These are phyloP conservation scores for Agapornis roseicollis DNA, from an alignment of 2,113 vertebrate genomes.

Conservation along the genomic window DNA sequence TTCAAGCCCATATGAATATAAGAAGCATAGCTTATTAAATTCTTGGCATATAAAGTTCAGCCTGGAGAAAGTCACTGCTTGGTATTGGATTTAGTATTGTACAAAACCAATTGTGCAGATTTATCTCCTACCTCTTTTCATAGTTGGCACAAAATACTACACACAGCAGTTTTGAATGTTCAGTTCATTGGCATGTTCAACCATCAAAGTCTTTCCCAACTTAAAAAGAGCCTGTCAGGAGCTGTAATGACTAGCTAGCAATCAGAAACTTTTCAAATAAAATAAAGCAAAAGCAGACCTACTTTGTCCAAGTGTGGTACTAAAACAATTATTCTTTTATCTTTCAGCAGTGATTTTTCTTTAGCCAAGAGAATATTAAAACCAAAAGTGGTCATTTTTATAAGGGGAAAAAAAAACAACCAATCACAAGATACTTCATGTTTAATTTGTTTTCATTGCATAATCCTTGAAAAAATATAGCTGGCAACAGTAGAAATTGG, in stretches of 20 bases:
- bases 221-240: neutral
- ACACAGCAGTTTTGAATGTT: neutral
- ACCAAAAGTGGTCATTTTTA: neutral
- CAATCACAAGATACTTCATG: neutral
- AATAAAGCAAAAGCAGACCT: neutral
- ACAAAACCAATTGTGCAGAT: neutral
- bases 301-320: neutral
- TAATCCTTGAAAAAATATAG: neutral
- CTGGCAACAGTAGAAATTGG: neutral
- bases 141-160: neutral
- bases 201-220: neutral
- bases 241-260: neutral
- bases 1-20: neutral
- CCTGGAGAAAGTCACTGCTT: neutral
- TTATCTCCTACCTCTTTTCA: neutral
- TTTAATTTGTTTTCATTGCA: neutral
- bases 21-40: neutral
- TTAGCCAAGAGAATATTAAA: neutral
- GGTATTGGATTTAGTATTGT: neutral
- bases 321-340: neutral
- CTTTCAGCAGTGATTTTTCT: neutral
- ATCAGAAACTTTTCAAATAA: neutral
- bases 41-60: neutral
- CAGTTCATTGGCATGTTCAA: rapidly evolving
- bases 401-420: neutral